These are phyloP conservation scores for Numenius arquata DNA, from an alignment of 2,113 vertebrate species.

Conservation along the genomic window DNA sequence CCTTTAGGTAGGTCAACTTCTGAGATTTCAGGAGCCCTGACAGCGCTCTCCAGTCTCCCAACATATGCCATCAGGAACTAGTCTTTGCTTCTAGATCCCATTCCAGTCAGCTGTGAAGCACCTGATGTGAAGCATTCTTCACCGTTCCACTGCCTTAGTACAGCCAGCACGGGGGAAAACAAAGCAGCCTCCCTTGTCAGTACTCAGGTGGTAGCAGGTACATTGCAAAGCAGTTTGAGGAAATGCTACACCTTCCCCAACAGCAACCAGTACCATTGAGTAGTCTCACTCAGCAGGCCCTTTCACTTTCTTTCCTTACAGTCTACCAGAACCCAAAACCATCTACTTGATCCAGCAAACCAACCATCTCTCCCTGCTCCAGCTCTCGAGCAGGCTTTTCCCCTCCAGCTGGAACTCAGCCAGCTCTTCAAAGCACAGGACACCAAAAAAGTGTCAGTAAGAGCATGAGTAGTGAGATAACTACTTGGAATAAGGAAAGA, in stretches of 20 bases:
- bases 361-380: background rate
- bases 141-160: background rate
- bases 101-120: background rate
- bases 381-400: background rate
- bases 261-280: background rate
- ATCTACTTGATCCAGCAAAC: background rate
- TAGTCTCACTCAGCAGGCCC: background rate
- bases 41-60: background rate
- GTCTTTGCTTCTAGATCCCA: background rate
- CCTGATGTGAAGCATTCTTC: background rate
- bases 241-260: background rate
- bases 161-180: background rate
- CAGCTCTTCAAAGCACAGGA: background rate
- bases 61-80: accelerated
- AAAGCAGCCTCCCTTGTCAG: background rate
- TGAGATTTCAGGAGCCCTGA: background rate
- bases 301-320: background rate
- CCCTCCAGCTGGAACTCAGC: background rate
- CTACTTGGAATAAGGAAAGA: background rate
- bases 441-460: background rate
- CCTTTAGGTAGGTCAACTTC: background rate
- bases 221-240: background rate
- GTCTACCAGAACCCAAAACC: background rate
- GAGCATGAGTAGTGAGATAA: background rate
- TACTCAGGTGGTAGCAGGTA: background rate